A percentile compares a stretch with the other conserved stretches of the same genome.
Conservation (phyloP, 1,140 invertebrate species). For the Globodera rostochiensis region DNA sequence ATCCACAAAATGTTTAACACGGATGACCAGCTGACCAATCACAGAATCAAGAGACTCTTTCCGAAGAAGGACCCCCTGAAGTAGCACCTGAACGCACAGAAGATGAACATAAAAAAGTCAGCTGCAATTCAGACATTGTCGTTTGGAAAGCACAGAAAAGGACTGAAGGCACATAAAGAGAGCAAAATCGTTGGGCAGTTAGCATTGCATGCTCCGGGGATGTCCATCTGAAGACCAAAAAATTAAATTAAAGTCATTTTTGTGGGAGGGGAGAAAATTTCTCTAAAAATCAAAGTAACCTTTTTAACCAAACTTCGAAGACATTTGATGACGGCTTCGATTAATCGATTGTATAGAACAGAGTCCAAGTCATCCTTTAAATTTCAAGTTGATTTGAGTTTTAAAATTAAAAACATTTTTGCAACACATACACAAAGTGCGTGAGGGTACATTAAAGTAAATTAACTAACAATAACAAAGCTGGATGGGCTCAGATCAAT, state of each 20-base stretch:
- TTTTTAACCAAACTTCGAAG: constrained; percentile 73
- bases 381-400: too few relatives aligned
- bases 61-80: not conserved
- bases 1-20: not conserved
- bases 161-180: not conserved
- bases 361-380: constrained; percentile 73
- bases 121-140: too few relatives aligned
- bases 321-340: constrained; percentile 72
- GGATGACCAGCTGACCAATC: not conserved
- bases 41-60: not conserved
- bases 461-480: constrained; percentile 72
- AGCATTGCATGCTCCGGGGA: not conserved
- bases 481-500: constrained; percentile 81
- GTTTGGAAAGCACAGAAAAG: not conserved
- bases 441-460: not conserved
- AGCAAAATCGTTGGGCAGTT: not conserved
- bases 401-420: too few relatives aligned
- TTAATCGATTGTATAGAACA: constrained; percentile 76
- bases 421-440: too few relatives aligned
- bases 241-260: not conserved
- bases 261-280: not conserved
- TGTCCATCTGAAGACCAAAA: not conserved
- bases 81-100: not conserved
- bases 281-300: constrained; percentile 65
- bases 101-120: too few relatives aligned